Evolutionary conservation across 2,888 invertebrate genomes (phyloP).

Genomic region (Papilio elwesi): DNA sequence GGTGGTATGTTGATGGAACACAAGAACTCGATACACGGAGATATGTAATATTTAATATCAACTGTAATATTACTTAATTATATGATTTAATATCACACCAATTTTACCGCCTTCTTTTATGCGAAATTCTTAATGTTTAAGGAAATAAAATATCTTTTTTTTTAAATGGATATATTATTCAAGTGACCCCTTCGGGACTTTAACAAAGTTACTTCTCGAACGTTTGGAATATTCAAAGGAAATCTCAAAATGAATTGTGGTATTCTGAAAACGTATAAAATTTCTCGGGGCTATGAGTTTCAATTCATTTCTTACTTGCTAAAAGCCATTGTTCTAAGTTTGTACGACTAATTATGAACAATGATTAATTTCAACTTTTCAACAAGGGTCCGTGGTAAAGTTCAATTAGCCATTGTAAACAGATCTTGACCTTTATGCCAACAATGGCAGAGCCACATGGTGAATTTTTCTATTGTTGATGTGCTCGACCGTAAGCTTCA

Average conservation of each 20-base stretch:
- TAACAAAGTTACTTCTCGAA: slow-evolving; percentile 9
- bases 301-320: slow-evolving; percentile 12
- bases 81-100: no score
- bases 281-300: slow-evolving; percentile 22
- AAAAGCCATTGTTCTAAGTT: slow-evolving; percentile 19
- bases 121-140: no score
- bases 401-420: slow-evolving; percentile 17
- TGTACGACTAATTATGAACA: background rate
- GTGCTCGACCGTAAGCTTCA: slow-evolving; percentile 3
- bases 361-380: slow-evolving; percentile 17
- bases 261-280: slow-evolving; percentile 17
- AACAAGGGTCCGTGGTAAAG: slow-evolving; percentile 7
- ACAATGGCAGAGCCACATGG: background rate
- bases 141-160: no score
- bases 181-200: slow-evolving; percentile 13
- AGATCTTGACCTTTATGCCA: slow-evolving; percentile 14
- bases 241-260: slow-evolving; percentile 14
- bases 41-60: no score
- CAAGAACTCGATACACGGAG: no score
- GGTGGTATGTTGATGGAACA: no score
- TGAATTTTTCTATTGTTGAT: slow-evolving; percentile 8
- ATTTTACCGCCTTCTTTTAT: no score
- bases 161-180: slow-evolving; percentile 11
- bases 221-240: slow-evolving; percentile 16
- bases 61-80: no score